phyloP scores from a whole-genome alignment of 2,797 vertebrate genomes.

The Denticeps clupeoides region DNA sequence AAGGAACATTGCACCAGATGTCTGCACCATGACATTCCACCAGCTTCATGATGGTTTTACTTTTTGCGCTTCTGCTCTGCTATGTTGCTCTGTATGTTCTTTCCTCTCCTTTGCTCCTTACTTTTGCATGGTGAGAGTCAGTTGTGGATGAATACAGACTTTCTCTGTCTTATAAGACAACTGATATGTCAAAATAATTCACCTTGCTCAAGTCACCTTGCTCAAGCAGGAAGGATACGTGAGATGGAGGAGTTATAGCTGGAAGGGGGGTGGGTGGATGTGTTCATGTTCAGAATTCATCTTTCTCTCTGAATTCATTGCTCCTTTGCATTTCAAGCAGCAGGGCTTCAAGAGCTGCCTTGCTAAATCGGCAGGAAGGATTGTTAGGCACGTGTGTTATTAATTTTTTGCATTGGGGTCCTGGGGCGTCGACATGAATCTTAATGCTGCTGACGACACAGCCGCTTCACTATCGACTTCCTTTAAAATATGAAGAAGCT shows the following conservation, averaged over 20 bases:
- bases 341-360: slow-evolving; percentile 46
- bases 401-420: slow-evolving; percentile 65
- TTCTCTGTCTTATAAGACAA: too few species aligned
- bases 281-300: slow-evolving; percentile 56
- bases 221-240: too few species aligned
- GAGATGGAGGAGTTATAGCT: slow-evolving; percentile 25
- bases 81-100: neutral
- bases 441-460: slow-evolving; percentile 72
- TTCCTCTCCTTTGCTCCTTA: too few species aligned
- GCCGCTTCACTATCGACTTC: slow-evolving; percentile 68
- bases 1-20: neutral
- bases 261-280: slow-evolving; percentile 22
- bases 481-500: slow-evolving; percentile 75
- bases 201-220: too few species aligned
- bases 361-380: slow-evolving; percentile 69
- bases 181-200: too few species aligned
- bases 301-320: slow-evolving; percentile 59
- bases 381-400: slow-evolving; percentile 76
- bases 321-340: slow-evolving; percentile 65
- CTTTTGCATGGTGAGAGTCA: too few species aligned
- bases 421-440: slow-evolving; percentile 66
- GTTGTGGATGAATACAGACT: too few species aligned
- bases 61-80: neutral
- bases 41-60: neutral
- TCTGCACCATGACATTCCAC: neutral